phyloP scores from a whole-genome alignment of 2,113 vertebrate genomes.

The Nothobranchius kuhntae region DNA sequence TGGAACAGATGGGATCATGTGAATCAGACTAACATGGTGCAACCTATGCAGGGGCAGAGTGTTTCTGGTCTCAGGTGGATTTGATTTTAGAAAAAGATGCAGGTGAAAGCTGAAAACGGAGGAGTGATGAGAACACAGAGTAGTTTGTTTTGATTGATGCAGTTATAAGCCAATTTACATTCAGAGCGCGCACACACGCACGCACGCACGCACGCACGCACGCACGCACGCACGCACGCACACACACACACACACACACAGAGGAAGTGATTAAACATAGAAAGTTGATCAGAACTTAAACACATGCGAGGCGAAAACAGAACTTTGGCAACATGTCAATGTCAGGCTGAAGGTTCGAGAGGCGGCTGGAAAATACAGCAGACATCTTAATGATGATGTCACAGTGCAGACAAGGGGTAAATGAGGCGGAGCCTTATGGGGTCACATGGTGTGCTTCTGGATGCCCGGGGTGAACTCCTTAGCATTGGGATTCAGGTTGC shows the following conservation, averaged over 20 bases:
- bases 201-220: no score
- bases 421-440: slow-evolving; percentile 62
- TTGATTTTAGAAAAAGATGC: slow-evolving; percentile 30
- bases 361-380: slow-evolving; percentile 85
- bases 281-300: slow-evolving; percentile 73
- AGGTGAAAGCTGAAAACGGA: slow-evolving; percentile 7
- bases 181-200: slow-evolving; percentile 17
- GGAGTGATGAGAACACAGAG: neutral
- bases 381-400: slow-evolving; percentile 88
- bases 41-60: neutral
- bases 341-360: slow-evolving; percentile 75
- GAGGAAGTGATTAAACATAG: slow-evolving; percentile 10
- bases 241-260: neutral
- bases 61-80: neutral
- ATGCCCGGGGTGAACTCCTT: slow-evolving; percentile 95
- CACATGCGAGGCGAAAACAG: slow-evolving; percentile 88
- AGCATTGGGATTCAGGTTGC: slow-evolving; percentile 93
- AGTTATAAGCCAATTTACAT: slow-evolving; percentile 41
- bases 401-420: slow-evolving; percentile 85
- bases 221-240: no score
- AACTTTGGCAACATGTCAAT: slow-evolving; percentile 94
- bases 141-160: neutral
- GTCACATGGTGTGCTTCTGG: slow-evolving; percentile 87
- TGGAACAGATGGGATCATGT: neutral
- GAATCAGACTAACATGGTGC: neutral